Evolutionary conservation across 2,113 vertebrate genomes (phyloP).

Genomic region (Hiodon alosoides): DNA sequence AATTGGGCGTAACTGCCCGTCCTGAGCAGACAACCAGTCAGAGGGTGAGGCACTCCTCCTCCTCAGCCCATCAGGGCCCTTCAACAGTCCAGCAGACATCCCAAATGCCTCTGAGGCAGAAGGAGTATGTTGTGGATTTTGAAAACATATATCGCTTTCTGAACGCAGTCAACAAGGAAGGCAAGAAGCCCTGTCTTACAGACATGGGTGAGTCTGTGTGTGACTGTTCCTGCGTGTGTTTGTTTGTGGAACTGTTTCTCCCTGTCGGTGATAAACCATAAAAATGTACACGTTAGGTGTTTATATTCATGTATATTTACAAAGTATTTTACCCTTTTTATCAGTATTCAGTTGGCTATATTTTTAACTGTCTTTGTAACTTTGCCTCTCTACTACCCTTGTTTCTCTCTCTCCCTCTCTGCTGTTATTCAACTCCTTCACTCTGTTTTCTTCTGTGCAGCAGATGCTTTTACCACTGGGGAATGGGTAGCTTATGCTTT

Average conservation of each 20-base stretch:
- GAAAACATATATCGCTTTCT: conserved; percentile 62
- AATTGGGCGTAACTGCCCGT: neutral
- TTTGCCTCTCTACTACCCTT: no score
- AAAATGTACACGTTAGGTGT: neutral
- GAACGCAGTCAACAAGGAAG: conserved; percentile 27
- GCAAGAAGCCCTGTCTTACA: conserved; percentile 36
- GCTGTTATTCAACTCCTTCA: no score
- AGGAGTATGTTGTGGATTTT: conserved; percentile 47
- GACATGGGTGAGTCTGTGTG: conserved; percentile 56
- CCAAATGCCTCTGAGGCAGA: conserved; percentile 13
- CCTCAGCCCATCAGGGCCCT: conserved; percentile 3
- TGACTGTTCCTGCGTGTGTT: neutral
- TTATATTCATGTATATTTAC: neutral
- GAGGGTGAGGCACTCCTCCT: no score
- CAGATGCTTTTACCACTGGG: neutral
- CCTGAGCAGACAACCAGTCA: neutral
- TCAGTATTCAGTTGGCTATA: neutral
- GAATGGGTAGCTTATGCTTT: neutral
- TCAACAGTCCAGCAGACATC: conserved; percentile 5
- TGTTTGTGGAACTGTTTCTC: neutral
- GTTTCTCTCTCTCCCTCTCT: no score
- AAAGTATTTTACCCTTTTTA: neutral
- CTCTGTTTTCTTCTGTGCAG: no score
- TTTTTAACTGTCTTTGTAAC: neutral
- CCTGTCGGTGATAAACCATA: neutral